phyloP scores from a whole-genome alignment of 2,888 invertebrate species.

The Nysson spinosus region DNA sequence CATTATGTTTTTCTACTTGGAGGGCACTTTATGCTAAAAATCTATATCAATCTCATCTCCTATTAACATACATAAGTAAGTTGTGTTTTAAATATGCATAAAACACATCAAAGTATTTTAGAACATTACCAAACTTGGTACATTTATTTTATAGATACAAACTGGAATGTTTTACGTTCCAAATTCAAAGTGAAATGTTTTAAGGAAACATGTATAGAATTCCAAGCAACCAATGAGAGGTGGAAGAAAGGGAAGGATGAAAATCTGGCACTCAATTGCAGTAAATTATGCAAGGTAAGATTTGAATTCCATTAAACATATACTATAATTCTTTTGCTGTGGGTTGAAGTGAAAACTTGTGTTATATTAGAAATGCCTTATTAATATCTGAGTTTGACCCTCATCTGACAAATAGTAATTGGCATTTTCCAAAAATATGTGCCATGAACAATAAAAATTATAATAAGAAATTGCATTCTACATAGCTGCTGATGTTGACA shows the following conservation, averaged over 20 bases:
- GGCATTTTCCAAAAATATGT: no score
- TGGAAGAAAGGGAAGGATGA: slow-evolving; percentile 76
- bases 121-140: slow-evolving; percentile 5
- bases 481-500: no score
- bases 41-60: slow-evolving; percentile 82
- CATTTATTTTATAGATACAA: slow-evolving; percentile 51
- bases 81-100: background rate
- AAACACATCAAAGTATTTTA: background rate
- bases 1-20: slow-evolving; percentile 84
- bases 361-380: no score
- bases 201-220: slow-evolving; percentile 77
- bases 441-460: no score
- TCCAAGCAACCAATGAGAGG: slow-evolving; percentile 77
- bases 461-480: no score
- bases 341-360: no score
- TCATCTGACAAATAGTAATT: no score
- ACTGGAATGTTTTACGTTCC: slow-evolving; percentile 74
- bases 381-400: no score
- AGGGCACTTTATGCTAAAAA: slow-evolving; percentile 84
- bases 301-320: slow-evolving; percentile 2
- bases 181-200: slow-evolving; percentile 76
- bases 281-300: slow-evolving; percentile 61
- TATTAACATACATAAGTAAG: slow-evolving; percentile 79
- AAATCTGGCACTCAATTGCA: slow-evolving; percentile 53
- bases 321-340: no score